Conservation (phyloP, 2,888 invertebrate genomes). For the Dynastes grantii region DNA sequence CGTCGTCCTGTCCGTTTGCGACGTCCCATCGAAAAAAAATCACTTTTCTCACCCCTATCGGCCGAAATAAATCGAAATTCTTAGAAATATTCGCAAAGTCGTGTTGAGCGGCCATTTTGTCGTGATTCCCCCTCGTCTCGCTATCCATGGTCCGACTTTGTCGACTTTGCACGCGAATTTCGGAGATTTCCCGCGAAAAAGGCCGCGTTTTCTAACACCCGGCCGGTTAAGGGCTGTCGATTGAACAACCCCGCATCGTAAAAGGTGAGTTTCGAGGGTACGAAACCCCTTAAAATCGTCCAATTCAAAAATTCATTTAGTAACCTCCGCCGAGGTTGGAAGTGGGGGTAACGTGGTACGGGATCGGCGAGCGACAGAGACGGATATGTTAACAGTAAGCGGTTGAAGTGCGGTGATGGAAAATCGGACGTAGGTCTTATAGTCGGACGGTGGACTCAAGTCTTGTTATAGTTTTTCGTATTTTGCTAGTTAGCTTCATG, state of each 20-base stretch:
- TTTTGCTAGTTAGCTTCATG: constrained; percentile 51
- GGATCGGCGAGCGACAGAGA: constrained; percentile 25
- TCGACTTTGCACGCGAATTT: constrained; percentile 60
- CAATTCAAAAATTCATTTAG: constrained; percentile 51
- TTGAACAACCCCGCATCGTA: constrained; percentile 1
- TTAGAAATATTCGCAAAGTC: constrained; percentile 45
- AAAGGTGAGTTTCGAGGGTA: constrained; percentile 46
- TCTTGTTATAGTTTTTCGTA: constrained; percentile 47
- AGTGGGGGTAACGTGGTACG: constrained; percentile 55
- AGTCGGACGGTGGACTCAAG: constrained; percentile 8
- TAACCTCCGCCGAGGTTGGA: constrained; percentile 50
- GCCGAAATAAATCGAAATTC: constrained; percentile 38
- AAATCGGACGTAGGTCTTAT: constrained; percentile 47
- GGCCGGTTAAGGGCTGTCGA: not conserved
- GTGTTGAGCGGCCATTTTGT: constrained; percentile 68
- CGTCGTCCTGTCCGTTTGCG: not conserved
- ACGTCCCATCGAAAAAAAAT: constrained; percentile 25
- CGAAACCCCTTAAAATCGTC: constrained; percentile 45
- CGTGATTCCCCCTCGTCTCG: constrained; percentile 63
- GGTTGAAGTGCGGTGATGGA: constrained; percentile 46
- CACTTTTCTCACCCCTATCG: constrained; percentile 40
- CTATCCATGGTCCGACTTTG: constrained; percentile 65
- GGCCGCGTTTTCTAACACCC: constrained; percentile 5
- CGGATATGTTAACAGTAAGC: constrained; percentile 45
- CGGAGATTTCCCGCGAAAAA: constrained; percentile 58